phyloP scores from a whole-genome alignment of 2,113 vertebrate genomes.

The Amia ocellicauda region DNA sequence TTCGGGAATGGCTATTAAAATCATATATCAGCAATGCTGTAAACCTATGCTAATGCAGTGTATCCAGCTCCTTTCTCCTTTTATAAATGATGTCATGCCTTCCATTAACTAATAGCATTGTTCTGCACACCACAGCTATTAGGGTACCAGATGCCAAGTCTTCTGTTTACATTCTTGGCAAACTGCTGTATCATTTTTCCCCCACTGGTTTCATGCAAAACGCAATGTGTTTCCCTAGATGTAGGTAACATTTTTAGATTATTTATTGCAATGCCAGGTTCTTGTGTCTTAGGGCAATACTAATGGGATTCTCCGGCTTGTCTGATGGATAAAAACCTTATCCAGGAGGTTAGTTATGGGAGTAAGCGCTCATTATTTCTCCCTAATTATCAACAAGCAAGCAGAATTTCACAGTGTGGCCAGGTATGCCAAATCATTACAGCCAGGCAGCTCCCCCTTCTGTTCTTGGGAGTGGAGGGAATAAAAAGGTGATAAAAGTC shows the following conservation, averaged over 20 bases:
- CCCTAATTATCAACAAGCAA: slow-evolving; percentile 29
- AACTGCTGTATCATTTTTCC: background rate
- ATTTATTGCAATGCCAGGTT: slow-evolving; percentile 15
- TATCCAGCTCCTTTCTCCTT: slow-evolving; percentile 12
- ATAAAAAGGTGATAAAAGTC: slow-evolving; percentile 14
- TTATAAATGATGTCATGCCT: slow-evolving; percentile 24
- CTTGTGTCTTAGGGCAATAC: slow-evolving; percentile 13
- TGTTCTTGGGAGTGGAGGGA: slow-evolving; percentile 18
- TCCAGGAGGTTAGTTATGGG: slow-evolving; percentile 24
- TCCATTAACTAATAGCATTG: slow-evolving; percentile 31
- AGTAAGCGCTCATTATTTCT: slow-evolving; percentile 29
- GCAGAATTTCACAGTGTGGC: slow-evolving; percentile 10
- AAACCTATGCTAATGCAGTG: slow-evolving; percentile 2
- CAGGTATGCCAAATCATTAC: slow-evolving; percentile 15
- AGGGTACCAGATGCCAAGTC: slow-evolving; percentile 17
- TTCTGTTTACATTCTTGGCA: slow-evolving; percentile 21
- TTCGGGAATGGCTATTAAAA: no score
- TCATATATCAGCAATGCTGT: background rate
- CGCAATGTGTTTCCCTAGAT: background rate
- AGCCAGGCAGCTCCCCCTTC: slow-evolving; percentile 5
- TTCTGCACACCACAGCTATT: slow-evolving; percentile 10
- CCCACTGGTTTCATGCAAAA: slow-evolving; percentile 10
- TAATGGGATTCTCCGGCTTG: slow-evolving; percentile 20
- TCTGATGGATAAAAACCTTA: slow-evolving; percentile 19
- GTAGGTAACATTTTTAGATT: slow-evolving; percentile 17